Evolutionary conservation across 2,888 invertebrate species (phyloP), one percentile per base, ranked within the genome.

Genomic region (Lamproptera curius): DNA sequence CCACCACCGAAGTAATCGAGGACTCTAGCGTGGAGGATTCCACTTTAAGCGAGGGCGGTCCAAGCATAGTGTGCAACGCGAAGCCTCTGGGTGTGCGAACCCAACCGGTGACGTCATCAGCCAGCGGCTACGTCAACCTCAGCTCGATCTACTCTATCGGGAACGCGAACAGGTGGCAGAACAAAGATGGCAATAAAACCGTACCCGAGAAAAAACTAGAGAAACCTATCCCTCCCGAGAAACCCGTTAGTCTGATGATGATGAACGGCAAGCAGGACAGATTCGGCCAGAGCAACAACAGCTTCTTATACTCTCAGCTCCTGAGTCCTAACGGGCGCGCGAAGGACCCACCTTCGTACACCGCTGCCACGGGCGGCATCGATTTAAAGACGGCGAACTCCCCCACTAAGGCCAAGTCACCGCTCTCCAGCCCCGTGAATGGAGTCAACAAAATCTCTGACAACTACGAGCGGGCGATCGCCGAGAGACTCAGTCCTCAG

Each of bases 371-470:
- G 1, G 62, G 70, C 35, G 78, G 76, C 1, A 63, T 68, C 1
- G 47, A 76, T 14, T 80, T 80, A 37, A 80, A 73, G 47, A 41
- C 43, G 13, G 59, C 51, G 0, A 64, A 72, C 1, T 81, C 82
- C 1, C 81, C 82, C 0, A 53, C 66, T 10, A 20, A 34, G 1
- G 46, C 42, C 10, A 74, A 70, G 42, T 79, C 82, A 0, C 78
- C 79, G 0, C 62, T 69, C 10, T 74, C 78, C 8, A 83, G 81
- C 51, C 83, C 84, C 2, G 73, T 82, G 11, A 84, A 85, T 55
- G 84, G 85, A 1, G 70, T 83, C 2, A 85, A 87, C 51, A 88
- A 87, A 53, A 88, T 88, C 51, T 87, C 88, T 0, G 88, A 88
- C 50, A 88, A 87, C 57, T 88, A 88, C 57, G 87, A 88, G 57